Percentiles rank a stretch among this genome's conserved stretches.
Evolutionary conservation across 2,888 invertebrate genomes (phyloP).

Genomic region (Pycnomerus fuliginosus): DNA sequence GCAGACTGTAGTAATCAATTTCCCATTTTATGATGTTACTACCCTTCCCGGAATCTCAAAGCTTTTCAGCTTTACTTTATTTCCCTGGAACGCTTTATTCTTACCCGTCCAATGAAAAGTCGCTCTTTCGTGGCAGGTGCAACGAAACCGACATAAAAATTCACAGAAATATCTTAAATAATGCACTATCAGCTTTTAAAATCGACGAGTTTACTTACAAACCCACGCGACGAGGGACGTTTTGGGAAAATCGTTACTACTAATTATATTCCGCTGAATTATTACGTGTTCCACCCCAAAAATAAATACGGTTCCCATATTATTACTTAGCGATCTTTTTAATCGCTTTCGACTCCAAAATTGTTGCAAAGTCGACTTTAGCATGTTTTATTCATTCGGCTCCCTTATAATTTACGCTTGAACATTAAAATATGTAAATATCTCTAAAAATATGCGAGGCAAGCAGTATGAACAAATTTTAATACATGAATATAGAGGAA

Average conservation of each 20-base stretch:
- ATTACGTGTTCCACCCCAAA: no score
- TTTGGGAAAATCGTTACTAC: no score
- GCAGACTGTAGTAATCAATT: slow-evolving; percentile 24
- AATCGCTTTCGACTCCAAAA: no score
- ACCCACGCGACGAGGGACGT: slow-evolving; percentile 4
- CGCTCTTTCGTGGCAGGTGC: slow-evolving; percentile 18
- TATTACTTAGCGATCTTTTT: no score
- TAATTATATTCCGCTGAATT: no score
- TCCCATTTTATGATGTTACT: slow-evolving; percentile 23
- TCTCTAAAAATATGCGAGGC: slow-evolving; percentile 25
- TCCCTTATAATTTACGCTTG: slow-evolving; percentile 18
- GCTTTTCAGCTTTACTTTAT: slow-evolving; percentile 19
- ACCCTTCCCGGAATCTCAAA: slow-evolving; percentile 15
- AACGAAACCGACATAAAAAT: slow-evolving; percentile 11
- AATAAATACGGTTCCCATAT: no score
- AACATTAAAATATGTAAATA: slow-evolving; percentile 28
- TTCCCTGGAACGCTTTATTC: slow-evolving; percentile 14
- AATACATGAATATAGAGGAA: slow-evolving; percentile 16
- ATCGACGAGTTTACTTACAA: no score
- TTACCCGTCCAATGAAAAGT: slow-evolving; percentile 10
- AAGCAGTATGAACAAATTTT: slow-evolving; percentile 24
- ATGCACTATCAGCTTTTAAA: no score
- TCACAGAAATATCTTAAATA: no score
- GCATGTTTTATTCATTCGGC: slow-evolving; percentile 27
- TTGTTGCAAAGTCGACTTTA: slow-evolving; percentile 2